phyloP scores from a whole-genome alignment of 2,888 invertebrate species.

The Philonicus albiceps region DNA sequence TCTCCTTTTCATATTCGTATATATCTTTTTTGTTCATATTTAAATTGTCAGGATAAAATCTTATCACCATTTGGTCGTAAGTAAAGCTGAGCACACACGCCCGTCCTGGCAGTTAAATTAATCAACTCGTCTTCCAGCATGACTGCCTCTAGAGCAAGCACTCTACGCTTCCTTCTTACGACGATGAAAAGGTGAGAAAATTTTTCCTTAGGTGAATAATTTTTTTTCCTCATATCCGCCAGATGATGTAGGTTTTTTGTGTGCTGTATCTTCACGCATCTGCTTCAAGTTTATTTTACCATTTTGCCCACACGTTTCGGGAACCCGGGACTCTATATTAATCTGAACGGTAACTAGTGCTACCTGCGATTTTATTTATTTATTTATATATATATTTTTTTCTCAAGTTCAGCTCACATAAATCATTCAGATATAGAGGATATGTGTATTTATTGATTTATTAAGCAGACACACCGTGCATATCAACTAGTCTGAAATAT shows the following conservation, averaged over 20 bases:
- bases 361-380: not conserved
- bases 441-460: constrained; percentile 29
- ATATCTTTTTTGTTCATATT: not conserved
- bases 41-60: not conserved
- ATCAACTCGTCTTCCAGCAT: constrained; percentile 12
- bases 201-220: not conserved
- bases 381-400: too few relatives aligned
- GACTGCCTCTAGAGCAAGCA: not conserved
- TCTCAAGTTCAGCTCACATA: not conserved
- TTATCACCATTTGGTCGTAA: not conserved
- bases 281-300: constrained; percentile 8
- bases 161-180: not conserved
- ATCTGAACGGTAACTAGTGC: not conserved
- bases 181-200: not conserved
- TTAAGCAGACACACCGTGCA: constrained; percentile 11
- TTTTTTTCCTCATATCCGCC: not conserved
- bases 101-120: constrained; percentile 19
- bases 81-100: not conserved
- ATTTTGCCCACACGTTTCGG: constrained; percentile 10
- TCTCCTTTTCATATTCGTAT: not conserved
- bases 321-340: not conserved
- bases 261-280: constrained; percentile 22
- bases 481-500: constrained; percentile 7
- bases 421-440: constrained; percentile 15
- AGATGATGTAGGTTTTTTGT: constrained; percentile 4